Percentiles rank a stretch among this genome's conserved stretches.
These are phyloP conservation scores for Macrocentrus cingulum DNA, from an alignment of 1,140 invertebrate genomes.

Conservation along the genomic window DNA sequence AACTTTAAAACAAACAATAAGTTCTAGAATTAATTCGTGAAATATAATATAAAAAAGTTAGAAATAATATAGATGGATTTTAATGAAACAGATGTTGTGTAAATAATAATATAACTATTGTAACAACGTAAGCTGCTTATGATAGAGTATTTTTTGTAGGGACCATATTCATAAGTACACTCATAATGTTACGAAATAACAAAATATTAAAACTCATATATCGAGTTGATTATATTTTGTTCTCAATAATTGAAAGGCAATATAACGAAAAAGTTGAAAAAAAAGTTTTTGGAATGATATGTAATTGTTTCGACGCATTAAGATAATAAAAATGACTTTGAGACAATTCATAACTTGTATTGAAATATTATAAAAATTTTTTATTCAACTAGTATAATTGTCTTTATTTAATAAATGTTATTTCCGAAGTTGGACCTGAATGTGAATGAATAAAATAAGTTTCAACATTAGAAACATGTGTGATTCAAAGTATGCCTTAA, in stretches of 20 bases:
- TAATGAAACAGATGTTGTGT: constrained; percentile 41
- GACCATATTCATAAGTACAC: constrained; percentile 41
- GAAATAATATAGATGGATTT: constrained; percentile 25
- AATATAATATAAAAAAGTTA: too few species aligned
- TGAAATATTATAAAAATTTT: neutral
- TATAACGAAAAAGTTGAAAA: neutral
- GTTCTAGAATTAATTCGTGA: too few species aligned
- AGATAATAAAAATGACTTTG: neutral
- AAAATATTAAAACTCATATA: neutral
- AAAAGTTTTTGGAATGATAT: too few species aligned
- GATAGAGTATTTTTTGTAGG: constrained; percentile 55
- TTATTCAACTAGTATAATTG: too few species aligned
- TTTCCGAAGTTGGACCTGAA: constrained; percentile 11
- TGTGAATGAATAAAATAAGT: constrained; percentile 5
- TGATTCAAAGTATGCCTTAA: constrained; percentile 22
- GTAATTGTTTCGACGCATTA: too few species aligned
- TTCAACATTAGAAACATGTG: constrained; percentile 13
- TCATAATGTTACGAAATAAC: neutral
- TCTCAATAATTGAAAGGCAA: neutral
- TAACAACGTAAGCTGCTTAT: constrained; percentile 47
- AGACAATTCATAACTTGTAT: too few species aligned
- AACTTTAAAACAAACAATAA: too few species aligned
- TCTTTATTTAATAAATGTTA: neutral
- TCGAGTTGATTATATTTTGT: neutral
- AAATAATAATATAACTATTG: constrained; percentile 41